These are phyloP conservation scores for Pardosa pseudoannulata DNA, from an alignment of 2,888 invertebrate genomes.

Conservation along the genomic window DNA sequence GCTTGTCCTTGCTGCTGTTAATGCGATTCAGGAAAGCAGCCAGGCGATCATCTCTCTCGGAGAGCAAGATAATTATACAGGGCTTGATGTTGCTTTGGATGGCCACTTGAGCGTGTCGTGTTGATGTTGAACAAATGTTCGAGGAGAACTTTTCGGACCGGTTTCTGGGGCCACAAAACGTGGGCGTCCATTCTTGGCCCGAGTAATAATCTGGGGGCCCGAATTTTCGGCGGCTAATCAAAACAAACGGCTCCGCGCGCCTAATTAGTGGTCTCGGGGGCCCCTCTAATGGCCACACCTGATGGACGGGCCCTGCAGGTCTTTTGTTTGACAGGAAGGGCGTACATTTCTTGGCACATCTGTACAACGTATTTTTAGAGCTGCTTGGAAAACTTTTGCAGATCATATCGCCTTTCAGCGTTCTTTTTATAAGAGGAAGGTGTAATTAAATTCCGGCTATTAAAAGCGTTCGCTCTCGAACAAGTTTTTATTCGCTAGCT, in stretches of 20 bases:
- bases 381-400: not conserved
- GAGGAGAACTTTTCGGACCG: constrained; percentile 70
- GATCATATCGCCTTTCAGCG: not conserved
- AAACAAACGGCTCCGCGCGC: constrained; percentile 72
- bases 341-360: constrained; percentile 49
- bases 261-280: constrained; percentile 66
- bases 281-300: constrained; percentile 43
- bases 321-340: constrained; percentile 39
- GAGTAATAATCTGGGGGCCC: constrained; percentile 62
- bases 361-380: constrained; percentile 26
- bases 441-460: not conserved
- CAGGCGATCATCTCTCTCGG: constrained; percentile 67
- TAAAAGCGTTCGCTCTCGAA: too few species aligned
- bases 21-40: constrained; percentile 71
- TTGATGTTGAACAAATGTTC: constrained; percentile 75
- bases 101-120: constrained; percentile 74
- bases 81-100: constrained; percentile 74
- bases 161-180: constrained; percentile 64
- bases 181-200: constrained; percentile 68
- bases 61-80: constrained; percentile 74
- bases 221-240: constrained; percentile 73
- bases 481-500: too few species aligned
- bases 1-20: constrained; percentile 66
- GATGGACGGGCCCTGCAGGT: constrained; percentile 32
- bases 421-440: not conserved